Conservation (phyloP, 92 coral and sea anemone species). For the Pocillopora grandis region DNA sequence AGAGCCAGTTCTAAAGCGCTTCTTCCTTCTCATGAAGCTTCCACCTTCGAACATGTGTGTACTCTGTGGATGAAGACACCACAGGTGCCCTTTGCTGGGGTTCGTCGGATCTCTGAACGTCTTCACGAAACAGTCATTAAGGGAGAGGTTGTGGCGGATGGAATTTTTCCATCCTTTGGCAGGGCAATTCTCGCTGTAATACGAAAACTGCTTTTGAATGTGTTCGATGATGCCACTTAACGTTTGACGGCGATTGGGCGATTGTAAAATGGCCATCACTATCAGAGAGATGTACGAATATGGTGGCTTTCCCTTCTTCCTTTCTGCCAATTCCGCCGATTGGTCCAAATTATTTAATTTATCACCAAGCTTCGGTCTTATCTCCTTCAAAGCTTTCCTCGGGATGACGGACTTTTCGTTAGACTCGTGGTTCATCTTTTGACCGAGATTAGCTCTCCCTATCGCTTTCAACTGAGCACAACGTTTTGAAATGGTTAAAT, state of each 20-base stretch:
- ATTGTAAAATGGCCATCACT: slow-evolving; percentile 80
- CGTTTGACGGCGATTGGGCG: slow-evolving; percentile 74
- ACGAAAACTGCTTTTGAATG: slow-evolving; percentile 69
- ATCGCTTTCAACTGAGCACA: neutral
- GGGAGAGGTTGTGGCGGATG: slow-evolving; percentile 89
- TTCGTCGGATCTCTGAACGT: slow-evolving; percentile 70
- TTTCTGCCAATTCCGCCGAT: neutral
- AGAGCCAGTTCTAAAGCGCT: slow-evolving; percentile 58
- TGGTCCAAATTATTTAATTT: neutral
- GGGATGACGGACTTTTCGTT: neutral
- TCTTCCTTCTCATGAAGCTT: slow-evolving; percentile 85
- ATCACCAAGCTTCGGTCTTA: neutral
- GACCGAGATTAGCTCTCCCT: neutral
- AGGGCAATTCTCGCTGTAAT: slow-evolving; percentile 69
- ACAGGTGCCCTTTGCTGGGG: slow-evolving; percentile 82
- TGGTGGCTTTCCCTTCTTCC: slow-evolving; percentile 84
- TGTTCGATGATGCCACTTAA: slow-evolving; percentile 78
- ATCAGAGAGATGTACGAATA: slow-evolving; percentile 90
- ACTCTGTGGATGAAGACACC: slow-evolving; percentile 86
- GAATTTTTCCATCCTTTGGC: slow-evolving; percentile 93
- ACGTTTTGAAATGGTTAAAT: neutral
- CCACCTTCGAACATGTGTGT: slow-evolving; percentile 89
- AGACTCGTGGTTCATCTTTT: neutral
- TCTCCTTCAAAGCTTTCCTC: neutral
- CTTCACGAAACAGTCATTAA: slow-evolving; percentile 94